These are phyloP conservation scores for Eupithecia subumbrata DNA, from an alignment of 2,888 invertebrate genomes.

Conservation along the genomic window DNA sequence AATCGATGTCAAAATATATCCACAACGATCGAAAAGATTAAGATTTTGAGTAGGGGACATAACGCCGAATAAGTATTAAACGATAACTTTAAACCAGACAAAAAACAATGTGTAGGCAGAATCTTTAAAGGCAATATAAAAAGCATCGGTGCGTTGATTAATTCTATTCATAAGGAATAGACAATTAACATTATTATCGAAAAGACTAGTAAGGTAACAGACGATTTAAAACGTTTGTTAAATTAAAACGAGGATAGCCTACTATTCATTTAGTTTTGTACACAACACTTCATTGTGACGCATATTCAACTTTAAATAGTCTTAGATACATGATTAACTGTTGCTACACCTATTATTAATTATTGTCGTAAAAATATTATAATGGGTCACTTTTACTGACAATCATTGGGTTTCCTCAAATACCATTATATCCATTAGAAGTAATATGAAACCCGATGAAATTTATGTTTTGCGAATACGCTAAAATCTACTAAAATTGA, in stretches of 20 bases:
- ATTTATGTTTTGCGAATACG: neutral
- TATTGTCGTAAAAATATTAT: constrained; percentile 36
- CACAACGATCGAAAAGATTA: neutral
- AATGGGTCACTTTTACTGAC: neutral
- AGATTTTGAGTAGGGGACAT: neutral
- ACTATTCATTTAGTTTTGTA: constrained; percentile 52
- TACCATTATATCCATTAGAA: neutral
- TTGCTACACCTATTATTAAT: constrained; percentile 44
- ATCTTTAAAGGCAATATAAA: constrained; percentile 35
- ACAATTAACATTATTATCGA: constrained; percentile 41
- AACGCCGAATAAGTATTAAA: neutral
- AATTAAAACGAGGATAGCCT: constrained; percentile 18
- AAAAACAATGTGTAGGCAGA: constrained; percentile 38
- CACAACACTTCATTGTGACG: constrained; percentile 50
- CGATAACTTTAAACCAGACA: constrained; percentile 21
- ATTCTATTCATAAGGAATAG: constrained; percentile 39
- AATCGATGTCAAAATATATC: neutral
- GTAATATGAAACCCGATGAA: neutral
- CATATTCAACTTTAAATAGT: constrained; percentile 50
- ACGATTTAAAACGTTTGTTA: constrained; percentile 28
- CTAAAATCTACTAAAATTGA: neutral
- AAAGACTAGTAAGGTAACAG: constrained; percentile 37
- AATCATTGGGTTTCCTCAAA: neutral
- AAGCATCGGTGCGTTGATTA: constrained; percentile 37
- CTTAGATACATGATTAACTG: constrained; percentile 59